Conservation (phyloP, 2,888 invertebrate species). For the Nephrotoma appendiculata region DNA sequence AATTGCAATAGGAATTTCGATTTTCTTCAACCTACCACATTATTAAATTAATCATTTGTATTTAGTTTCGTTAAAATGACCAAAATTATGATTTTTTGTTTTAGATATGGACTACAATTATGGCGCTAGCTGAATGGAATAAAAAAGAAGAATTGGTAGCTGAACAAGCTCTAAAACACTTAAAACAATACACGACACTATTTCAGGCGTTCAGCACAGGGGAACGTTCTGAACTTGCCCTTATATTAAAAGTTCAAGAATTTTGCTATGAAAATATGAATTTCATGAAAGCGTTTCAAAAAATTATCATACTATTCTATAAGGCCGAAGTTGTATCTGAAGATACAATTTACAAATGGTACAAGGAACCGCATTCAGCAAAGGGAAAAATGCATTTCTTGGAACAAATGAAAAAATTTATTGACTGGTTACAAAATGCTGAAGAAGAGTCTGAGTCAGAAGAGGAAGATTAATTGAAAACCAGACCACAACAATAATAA, state of each 20-base stretch:
- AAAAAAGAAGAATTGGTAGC: constrained; percentile 95
- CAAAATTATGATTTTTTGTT: constrained; percentile 10
- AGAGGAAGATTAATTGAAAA: constrained; percentile 23
- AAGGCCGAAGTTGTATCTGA: constrained; percentile 83
- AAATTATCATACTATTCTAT: constrained; percentile 91
- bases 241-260: constrained; percentile 88
- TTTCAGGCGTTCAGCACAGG: constrained; percentile 77
- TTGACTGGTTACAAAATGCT: constrained; percentile 94
- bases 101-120: constrained; percentile 86
- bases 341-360: constrained; percentile 93
- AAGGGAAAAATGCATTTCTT: constrained; percentile 97
- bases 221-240: constrained; percentile 73
- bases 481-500: not conserved
- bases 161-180: constrained; percentile 86
- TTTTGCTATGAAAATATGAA: constrained; percentile 99
- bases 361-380: constrained; percentile 79
- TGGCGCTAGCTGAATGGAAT: constrained; percentile 95
- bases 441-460: constrained; percentile 53
- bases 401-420: constrained; percentile 95
- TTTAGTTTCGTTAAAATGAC: not conserved
- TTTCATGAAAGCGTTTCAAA: constrained; percentile 97
- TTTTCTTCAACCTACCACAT: not conserved
- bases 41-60: not conserved
- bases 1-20: not conserved
- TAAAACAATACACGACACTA: constrained; percentile 72